A percentile compares a stretch with the other conserved stretches of the same genome.
Evolutionary conservation across 1,140 invertebrate genomes (phyloP).

Genomic region (Steinernema feltiae): DNA sequence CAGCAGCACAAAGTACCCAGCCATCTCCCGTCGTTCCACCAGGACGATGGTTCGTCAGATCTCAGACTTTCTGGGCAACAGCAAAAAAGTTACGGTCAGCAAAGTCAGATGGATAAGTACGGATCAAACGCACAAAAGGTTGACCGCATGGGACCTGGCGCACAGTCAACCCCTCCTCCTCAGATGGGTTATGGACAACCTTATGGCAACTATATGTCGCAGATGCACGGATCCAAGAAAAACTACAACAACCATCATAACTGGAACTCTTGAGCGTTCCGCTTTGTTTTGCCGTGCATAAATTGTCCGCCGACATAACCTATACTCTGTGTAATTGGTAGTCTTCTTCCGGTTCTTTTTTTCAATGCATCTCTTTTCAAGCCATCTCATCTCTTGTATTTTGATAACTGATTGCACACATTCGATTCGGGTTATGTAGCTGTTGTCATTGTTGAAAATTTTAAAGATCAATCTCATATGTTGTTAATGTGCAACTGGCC

Average conservation of each 20-base stretch:
- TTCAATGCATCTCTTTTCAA: neutral
- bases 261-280: neutral
- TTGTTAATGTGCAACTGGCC: neutral
- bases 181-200: constrained; percentile 1
- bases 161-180: neutral
- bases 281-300: too few relatives aligned
- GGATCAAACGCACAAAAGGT: neutral
- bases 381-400: neutral
- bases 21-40: neutral
- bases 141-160: neutral
- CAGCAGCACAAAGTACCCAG: neutral
- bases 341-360: neutral
- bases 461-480: neutral
- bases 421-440: neutral
- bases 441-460: neutral
- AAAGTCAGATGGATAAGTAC: constrained; percentile 3
- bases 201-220: neutral
- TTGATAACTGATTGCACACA: neutral
- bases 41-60: neutral
- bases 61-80: neutral
- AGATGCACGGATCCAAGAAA: constrained; percentile 6
- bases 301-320: neutral
- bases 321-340: neutral
- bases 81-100: neutral
- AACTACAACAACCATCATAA: neutral